Conservation (phyloP, 2,797 vertebrate species). For the Bufotes viridis region DNA sequence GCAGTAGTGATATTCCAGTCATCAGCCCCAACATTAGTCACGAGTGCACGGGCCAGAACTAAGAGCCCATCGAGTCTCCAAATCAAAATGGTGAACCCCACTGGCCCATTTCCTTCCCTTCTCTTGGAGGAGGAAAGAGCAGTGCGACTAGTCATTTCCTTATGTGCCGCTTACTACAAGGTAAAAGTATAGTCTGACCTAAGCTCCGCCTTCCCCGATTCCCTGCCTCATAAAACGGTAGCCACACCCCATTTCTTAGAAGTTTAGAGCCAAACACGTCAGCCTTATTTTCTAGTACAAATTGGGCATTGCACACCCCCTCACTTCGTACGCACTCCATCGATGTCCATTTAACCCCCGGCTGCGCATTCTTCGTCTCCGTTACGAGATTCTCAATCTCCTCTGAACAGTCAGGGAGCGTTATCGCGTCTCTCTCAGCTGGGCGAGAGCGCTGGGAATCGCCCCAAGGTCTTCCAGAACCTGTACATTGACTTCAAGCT, state of each 20-base stretch:
- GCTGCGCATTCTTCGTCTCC: neutral
- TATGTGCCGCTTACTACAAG: neutral
- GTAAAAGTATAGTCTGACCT: neutral
- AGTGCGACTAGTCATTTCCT: no score
- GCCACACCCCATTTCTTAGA: neutral
- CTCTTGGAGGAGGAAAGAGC: neutral
- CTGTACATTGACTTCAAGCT: neutral
- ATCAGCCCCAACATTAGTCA: neutral
- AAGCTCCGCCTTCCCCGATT: neutral
- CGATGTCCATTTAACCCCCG: neutral
- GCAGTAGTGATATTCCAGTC: neutral
- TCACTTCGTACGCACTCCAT: neutral
- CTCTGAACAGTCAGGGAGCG: neutral
- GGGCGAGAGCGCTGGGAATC: neutral
- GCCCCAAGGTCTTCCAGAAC: neutral
- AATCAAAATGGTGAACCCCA: neutral
- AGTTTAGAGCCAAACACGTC: neutral
- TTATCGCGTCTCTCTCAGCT: neutral
- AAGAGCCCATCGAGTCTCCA: neutral
- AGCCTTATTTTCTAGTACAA: neutral
- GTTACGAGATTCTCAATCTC: conserved; percentile 12
- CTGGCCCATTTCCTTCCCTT: neutral
- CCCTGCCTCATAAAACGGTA: neutral
- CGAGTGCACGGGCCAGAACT: neutral
- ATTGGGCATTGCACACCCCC: neutral